phyloP scores from a whole-genome alignment of 2,797 vertebrate genomes.

The Esox lucius region DNA sequence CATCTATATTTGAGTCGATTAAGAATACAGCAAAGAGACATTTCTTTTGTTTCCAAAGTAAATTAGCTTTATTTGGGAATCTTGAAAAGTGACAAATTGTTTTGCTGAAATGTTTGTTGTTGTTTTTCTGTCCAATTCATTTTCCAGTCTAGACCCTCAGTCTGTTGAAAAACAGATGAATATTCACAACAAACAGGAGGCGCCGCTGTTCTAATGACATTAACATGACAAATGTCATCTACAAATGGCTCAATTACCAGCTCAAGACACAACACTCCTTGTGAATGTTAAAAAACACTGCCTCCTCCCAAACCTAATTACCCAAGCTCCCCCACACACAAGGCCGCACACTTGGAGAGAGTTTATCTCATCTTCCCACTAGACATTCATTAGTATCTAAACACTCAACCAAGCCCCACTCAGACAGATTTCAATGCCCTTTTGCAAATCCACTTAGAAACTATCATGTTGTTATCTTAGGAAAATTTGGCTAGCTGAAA shows the following conservation, averaged over 20 bases:
- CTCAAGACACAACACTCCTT: neutral
- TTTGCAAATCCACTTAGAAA: constrained; percentile 24
- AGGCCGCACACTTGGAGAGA: constrained; percentile 29
- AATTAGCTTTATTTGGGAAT: neutral
- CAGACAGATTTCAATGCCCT: constrained; percentile 34
- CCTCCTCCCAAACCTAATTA: neutral
- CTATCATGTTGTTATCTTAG: constrained; percentile 18
- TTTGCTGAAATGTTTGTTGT: neutral
- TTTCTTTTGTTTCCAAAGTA: neutral
- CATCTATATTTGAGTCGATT: neutral
- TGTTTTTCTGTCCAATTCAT: neutral
- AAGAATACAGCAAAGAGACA: neutral
- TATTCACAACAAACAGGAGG: constrained; percentile 9
- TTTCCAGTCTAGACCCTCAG: neutral
- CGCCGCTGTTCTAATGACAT: neutral
- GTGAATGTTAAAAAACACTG: neutral
- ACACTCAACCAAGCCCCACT: constrained; percentile 35
- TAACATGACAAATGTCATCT: neutral
- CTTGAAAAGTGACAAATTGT: neutral
- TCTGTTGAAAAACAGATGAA: neutral
- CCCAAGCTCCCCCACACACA: constrained; percentile 4
- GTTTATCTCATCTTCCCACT: constrained; percentile 49
- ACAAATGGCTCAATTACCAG: neutral
- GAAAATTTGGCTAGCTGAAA: constrained; percentile 2
- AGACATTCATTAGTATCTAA: constrained; percentile 46